Evolutionary conservation across 2,888 invertebrate species (phyloP).

Genomic region (Scaptomyza reducta): DNA sequence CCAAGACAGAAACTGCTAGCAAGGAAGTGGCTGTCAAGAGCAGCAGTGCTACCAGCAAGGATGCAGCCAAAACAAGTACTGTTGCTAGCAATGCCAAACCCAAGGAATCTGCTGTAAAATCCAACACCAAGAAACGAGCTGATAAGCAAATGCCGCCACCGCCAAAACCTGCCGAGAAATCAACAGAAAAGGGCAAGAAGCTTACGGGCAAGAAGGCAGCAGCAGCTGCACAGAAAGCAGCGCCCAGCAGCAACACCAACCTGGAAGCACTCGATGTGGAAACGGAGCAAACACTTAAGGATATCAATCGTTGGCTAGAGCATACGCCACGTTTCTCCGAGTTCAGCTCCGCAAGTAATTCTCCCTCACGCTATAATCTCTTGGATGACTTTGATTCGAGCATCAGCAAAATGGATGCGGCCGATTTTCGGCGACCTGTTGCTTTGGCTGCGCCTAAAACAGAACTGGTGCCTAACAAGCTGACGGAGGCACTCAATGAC

Average conservation of each 20-base stretch:
- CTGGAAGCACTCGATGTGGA: slow-evolving; percentile 89
- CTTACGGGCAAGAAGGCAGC: slow-evolving; percentile 49
- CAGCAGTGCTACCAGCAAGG: slow-evolving; percentile 6
- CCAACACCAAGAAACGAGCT: slow-evolving; percentile 72
- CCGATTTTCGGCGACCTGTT: slow-evolving; percentile 85
- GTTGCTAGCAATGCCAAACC: slow-evolving; percentile 47
- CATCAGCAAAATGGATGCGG: slow-evolving; percentile 84
- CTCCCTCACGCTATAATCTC: slow-evolving; percentile 88
- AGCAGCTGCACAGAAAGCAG: slow-evolving; percentile 50
- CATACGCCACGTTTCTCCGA: slow-evolving; percentile 91
- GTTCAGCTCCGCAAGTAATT: slow-evolving; percentile 91
- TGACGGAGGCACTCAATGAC: slow-evolving; percentile 85
- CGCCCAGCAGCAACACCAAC: slow-evolving; percentile 83
- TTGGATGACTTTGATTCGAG: slow-evolving; percentile 87
- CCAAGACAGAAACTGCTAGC: slow-evolving; percentile 14
- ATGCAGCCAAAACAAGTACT: slow-evolving; percentile 13
- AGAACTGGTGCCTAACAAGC: slow-evolving; percentile 83
- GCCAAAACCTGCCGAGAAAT: slow-evolving; percentile 64
- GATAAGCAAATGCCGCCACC: slow-evolving; percentile 73
- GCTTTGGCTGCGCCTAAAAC: slow-evolving; percentile 83
- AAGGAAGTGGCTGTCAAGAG: slow-evolving; percentile 29
- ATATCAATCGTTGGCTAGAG: slow-evolving; percentile 95
- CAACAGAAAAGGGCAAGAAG: slow-evolving; percentile 53
- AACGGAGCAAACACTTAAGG: slow-evolving; percentile 89
- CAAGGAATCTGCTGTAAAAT: slow-evolving; percentile 52